A percentile compares a stretch with the other conserved stretches of the same genome.
These are phyloP conservation scores for Molossus molossus DNA, from an alignment of 2,797 vertebrate species.

Conservation along the genomic window DNA sequence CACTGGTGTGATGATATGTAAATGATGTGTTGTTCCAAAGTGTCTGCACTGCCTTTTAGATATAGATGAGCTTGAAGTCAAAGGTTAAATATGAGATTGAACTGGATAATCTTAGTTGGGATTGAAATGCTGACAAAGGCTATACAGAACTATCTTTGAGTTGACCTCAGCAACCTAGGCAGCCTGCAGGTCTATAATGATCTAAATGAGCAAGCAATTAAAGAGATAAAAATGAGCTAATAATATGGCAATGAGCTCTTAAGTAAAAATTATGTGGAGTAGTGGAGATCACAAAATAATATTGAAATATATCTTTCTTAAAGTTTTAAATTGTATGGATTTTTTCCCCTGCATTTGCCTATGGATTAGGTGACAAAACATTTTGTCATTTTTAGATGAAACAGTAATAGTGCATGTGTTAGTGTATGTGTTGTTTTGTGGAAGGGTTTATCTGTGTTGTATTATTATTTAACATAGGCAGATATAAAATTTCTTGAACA, in stretches of 20 bases:
- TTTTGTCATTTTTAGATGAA: background rate
- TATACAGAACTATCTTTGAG: background rate
- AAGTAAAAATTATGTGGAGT: background rate
- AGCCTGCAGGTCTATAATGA: background rate
- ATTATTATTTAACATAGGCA: background rate
- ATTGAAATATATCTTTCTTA: background rate
- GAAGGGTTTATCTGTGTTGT: background rate
- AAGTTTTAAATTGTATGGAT: background rate
- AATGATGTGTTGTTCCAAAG: conserved; percentile 62
- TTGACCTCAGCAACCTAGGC: background rate
- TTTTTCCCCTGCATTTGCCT: background rate
- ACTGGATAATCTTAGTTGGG: conserved; percentile 22
- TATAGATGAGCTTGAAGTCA: conserved; percentile 59
- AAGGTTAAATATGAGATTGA: conserved; percentile 77
- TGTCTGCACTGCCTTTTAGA: conserved; percentile 63
- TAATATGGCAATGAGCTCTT: background rate
- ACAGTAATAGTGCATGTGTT: background rate
- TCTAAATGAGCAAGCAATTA: background rate
- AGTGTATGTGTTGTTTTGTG: background rate
- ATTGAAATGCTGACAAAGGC: conserved; percentile 39
- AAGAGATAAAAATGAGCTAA: background rate
- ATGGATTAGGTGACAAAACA: background rate
- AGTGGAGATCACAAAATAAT: background rate
- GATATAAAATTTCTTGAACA: background rate
- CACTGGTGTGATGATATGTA: background rate